Base-by-base conservation (phyloP, 2,888 invertebrate species). In the Mesoligia furuncula region DNA sequence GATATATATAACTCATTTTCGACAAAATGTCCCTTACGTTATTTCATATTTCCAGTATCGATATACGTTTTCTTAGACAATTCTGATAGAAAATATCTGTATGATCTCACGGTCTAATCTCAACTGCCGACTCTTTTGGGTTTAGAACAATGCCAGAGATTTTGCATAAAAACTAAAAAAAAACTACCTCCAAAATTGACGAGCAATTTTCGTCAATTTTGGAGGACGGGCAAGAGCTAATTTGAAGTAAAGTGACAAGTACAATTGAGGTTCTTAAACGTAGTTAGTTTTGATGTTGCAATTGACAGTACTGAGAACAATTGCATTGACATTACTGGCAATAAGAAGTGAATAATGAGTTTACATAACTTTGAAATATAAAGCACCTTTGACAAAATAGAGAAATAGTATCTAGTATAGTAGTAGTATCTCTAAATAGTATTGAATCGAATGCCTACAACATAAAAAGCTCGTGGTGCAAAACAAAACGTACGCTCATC, bases 161-260 rank as follows among this genome's bases (percentile, higher is more conserved):
- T 42, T 39, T 36, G 24, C 48, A 66, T 36, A 36, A 85, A 80
- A 81, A 68, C 17, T 27, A 27, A n/a, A n/a, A n/a, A n/a, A n/a
- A n/a, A n/a, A n/a, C n/a, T n/a, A n/a, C n/a, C n/a, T n/a, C n/a
- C n/a, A n/a, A n/a, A n/a, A n/a, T n/a, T n/a, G n/a, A n/a, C 17
- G 45, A 64, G 62, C 51, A 75, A 81, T 81, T 82, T 81, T 36
- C 48, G 17, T 6, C 24, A 67, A 80, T 70, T 75, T 81, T 61
- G 42, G 70, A 71, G n/a, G 75, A 68, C 70, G 39, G 45, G 4
- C 61, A 11, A 59, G 9, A 70, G 66, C 17, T 75, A 85, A 82
- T 81, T 82, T 75, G 72, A 72, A 61, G 68, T 75, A 69, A 81
- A 85, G 71, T 85, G 85, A 42, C 76, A 72, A 82, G 39, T 71